These are phyloP conservation scores for Gymnarchus niloticus DNA, from an alignment of 2,113 vertebrate genomes.

Conservation along the genomic window DNA sequence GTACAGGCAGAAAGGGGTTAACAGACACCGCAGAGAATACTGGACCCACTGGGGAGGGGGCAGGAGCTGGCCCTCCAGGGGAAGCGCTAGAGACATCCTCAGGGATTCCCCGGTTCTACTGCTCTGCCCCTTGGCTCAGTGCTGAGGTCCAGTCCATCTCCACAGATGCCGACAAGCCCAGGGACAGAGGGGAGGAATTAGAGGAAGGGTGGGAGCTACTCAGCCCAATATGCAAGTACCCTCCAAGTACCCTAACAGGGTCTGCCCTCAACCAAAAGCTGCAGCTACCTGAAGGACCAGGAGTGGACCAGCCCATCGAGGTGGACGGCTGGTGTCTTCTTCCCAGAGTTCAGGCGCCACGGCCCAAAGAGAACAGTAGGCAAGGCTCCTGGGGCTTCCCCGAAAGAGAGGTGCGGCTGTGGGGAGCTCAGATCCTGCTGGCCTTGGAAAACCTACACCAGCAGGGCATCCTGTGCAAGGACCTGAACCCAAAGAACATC, in stretches of 20 bases:
- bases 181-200: constrained; percentile 27
- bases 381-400: constrained; percentile 61
- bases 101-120: constrained; percentile 38
- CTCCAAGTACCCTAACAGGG: neutral
- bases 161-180: constrained; percentile 18
- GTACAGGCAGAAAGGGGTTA: constrained; percentile 43
- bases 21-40: constrained; percentile 48
- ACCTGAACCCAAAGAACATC: constrained; percentile 92
- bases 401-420: constrained; percentile 76
- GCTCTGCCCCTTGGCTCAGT: constrained; percentile 23
- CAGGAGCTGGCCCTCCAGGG: constrained; percentile 30
- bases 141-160: constrained; percentile 28
- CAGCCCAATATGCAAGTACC: constrained; percentile 38
- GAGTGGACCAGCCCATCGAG: constrained; percentile 57
- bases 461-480: constrained; percentile 87
- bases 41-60: neutral
- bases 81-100: constrained; percentile 32
- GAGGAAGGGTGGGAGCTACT: constrained; percentile 45
- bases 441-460: constrained; percentile 89
- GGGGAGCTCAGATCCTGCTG: constrained; percentile 85
- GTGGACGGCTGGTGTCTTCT: constrained; percentile 61
- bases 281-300: constrained; percentile 28
- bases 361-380: neutral
- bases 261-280: constrained; percentile 4
- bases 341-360: constrained; percentile 36